Conservation (phyloP, 2,797 vertebrate genomes). For the Pipistrellus kuhlii region DNA sequence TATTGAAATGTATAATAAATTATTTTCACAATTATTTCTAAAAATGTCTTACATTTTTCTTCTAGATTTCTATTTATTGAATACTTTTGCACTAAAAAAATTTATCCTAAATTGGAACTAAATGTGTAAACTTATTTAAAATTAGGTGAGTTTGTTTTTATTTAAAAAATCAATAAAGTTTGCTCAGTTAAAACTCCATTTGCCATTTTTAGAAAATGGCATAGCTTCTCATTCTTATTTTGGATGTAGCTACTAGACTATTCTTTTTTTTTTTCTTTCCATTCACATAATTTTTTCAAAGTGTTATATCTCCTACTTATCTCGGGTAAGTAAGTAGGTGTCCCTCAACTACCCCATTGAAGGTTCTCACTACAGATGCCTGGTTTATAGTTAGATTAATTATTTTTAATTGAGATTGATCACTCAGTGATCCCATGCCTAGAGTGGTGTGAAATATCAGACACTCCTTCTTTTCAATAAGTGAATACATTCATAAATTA, state of each 20-base stretch:
- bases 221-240: constrained; percentile 6
- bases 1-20: not conserved
- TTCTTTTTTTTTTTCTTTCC: not conserved
- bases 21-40: not conserved
- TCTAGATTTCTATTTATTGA: not conserved
- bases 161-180: not conserved
- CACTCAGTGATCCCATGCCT: not conserved
- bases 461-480: not conserved
- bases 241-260: not conserved
- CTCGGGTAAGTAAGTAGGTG: not conserved
- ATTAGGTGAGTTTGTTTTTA: not conserved
- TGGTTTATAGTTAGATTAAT: constrained; percentile 23
- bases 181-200: not conserved
- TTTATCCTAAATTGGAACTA: not conserved
- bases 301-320: not conserved
- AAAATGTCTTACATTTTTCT: not conserved
- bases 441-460: not conserved
- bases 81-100: not conserved
- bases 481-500: not conserved
- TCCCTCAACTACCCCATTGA: not conserved
- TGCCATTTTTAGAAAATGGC: not conserved
- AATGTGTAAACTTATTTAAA: not conserved
- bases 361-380: not conserved
- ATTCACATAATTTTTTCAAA: not conserved
- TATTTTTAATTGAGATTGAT: constrained; percentile 15